A percentile compares a stretch with the other conserved stretches of the same genome.
phyloP scores from a whole-genome alignment of 2,113 vertebrate species.

The Corapipo altera region DNA sequence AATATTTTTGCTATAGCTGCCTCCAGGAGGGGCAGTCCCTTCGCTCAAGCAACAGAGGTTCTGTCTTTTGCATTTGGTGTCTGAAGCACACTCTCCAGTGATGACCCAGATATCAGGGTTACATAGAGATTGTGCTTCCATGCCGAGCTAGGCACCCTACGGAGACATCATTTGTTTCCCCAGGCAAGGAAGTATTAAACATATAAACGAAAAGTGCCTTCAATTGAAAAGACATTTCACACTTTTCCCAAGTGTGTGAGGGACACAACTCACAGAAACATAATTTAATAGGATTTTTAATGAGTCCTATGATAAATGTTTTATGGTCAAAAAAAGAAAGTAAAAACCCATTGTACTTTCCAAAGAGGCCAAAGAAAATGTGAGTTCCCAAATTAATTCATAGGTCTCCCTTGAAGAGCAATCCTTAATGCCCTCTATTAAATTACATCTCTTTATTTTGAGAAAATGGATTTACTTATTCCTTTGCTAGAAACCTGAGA shows the following conservation, averaged over 20 bases:
- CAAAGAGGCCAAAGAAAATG: background rate
- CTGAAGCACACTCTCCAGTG: background rate
- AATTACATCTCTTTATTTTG: conserved; percentile 57
- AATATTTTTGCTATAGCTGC: background rate
- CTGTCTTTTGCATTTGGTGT: background rate
- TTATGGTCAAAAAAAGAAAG: conserved; percentile 14
- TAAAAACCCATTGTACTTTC: conserved; percentile 11
- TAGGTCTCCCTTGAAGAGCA: background rate
- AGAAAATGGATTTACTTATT: conserved; percentile 61
- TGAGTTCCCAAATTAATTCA: conserved; percentile 32
- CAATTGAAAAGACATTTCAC: conserved; percentile 27
- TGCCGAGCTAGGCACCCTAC: conserved; percentile 10
- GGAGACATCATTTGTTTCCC: conserved; percentile 40
- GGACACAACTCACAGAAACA: conserved; percentile 1
- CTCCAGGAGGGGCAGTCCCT: background rate
- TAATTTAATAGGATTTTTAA: conserved; percentile 27
- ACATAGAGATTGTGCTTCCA: background rate
- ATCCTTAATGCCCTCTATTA: conserved; percentile 49
- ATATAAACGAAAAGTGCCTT: conserved; percentile 20
- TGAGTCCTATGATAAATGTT: conserved; percentile 35
- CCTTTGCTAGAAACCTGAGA: conserved; percentile 41
- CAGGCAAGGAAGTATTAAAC: conserved; percentile 11
- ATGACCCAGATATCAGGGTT: conserved; percentile 5
- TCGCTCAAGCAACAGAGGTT: background rate
- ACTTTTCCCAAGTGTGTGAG: conserved; percentile 4